Evolutionary conservation across 2,888 invertebrate genomes (phyloP).

Genomic region (Polyommatus icarus): DNA sequence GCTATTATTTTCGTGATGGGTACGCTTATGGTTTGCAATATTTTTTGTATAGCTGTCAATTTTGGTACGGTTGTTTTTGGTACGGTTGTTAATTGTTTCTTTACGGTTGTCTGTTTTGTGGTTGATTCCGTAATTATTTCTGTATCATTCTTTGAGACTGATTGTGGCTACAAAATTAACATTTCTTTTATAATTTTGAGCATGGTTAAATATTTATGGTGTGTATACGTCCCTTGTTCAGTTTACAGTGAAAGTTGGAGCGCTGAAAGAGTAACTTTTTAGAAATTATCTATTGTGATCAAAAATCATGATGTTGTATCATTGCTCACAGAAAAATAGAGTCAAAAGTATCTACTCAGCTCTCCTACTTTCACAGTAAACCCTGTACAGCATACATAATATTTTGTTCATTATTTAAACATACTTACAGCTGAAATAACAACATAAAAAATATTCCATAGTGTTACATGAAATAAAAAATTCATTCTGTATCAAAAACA

Average conservation of each 20-base stretch:
- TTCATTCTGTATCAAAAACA: not conserved
- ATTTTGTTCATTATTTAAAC: not conserved
- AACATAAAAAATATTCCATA: not conserved
- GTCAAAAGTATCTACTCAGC: no score
- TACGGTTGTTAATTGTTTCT: not conserved
- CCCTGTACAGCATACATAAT: not conserved
- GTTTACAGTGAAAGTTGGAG: no score
- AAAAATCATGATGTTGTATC: no score
- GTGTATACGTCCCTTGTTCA: no score
- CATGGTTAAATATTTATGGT: not conserved
- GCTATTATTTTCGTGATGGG: conserved; percentile 51
- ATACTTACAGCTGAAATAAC: not conserved
- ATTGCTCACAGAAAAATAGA: no score
- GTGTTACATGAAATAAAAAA: not conserved
- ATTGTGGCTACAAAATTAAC: not conserved
- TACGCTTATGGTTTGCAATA: conserved; percentile 49
- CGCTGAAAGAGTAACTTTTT: no score
- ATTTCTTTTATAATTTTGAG: not conserved
- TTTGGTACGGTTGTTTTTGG: conserved; percentile 21
- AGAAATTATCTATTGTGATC: no score
- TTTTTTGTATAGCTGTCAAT: conserved; percentile 30
- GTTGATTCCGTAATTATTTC: not conserved
- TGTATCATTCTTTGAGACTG: conserved; percentile 8
- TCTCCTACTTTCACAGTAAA: no score
- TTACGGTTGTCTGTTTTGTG: not conserved